Base-by-base conservation (phyloP, 2,113 vertebrate genomes). In the Pelecanus crispus region DNA sequence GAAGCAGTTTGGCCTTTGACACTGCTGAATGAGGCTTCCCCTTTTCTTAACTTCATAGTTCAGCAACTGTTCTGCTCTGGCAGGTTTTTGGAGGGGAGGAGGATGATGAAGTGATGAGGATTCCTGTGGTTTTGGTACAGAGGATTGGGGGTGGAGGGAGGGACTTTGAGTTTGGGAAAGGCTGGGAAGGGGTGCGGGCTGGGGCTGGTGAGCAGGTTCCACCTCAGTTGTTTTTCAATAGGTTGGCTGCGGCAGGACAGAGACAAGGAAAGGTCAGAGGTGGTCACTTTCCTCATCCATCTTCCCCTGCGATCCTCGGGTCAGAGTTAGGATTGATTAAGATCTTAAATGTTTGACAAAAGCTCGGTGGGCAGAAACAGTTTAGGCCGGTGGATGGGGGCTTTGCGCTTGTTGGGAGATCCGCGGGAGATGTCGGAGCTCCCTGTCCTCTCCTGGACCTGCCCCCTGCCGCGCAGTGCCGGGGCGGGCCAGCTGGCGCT, bases 291-390 rank as follows among this genome's bases (percentile, higher is more conserved):
- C 97, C 98, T 98, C 99, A 99, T 99, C 99, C 98, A 99, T 99
- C 99, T 99, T 99, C 96, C 97, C 95, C 63, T 90, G 97, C 98
- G 97, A 99, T 98, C 78, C 98, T 95, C 95, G 97, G 98, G 98
- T 98, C 98, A 97, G 98, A 98, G 95, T 95, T 96, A 98, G 98
- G 98, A 99, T 99, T 99, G 99, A 99, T 99, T 98, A 99, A 99
- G 99, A 99, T 98, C 97, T 99, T 99, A 98, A 97, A 98, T 93
- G 98, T 98, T 98, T 98, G 98, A 99, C 99, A 99, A 98, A 98
- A 97, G 97, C 96, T 97, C 74, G 44, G 93, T 96, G 96, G 98
- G 92, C 93, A 96, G 96, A 94, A 98, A 96, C 97, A 96, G 97
- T 52, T 84, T 4, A 40, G 89, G 95, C 21, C 34, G 32, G 85